These are phyloP conservation scores for Elegia similella DNA, from an alignment of 2,888 invertebrate genomes.

Conservation along the genomic window DNA sequence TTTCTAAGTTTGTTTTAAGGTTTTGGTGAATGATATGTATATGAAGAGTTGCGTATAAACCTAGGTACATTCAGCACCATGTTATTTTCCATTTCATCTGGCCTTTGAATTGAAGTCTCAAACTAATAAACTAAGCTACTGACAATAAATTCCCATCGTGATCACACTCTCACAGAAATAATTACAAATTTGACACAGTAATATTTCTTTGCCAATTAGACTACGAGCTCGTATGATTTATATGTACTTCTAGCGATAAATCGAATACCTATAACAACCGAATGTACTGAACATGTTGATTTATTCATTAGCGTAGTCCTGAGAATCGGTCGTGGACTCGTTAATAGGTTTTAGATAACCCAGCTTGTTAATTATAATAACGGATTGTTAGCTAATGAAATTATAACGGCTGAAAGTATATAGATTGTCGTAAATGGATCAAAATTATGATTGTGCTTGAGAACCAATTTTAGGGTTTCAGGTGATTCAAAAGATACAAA, in stretches of 20 bases:
- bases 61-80: too few species aligned
- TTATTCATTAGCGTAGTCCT: slow-evolving; percentile 16
- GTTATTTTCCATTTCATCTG: too few species aligned
- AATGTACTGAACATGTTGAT: slow-evolving; percentile 11
- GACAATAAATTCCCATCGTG: background rate
- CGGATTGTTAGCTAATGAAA: slow-evolving; percentile 3
- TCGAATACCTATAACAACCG: background rate
- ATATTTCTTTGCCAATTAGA: background rate
- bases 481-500: too few species aligned
- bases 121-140: background rate
- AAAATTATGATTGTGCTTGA: background rate
- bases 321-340: slow-evolving; percentile 28
- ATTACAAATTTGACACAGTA: background rate
- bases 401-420: background rate
- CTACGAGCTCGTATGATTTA: slow-evolving; percentile 3
- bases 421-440: background rate
- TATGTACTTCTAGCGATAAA: background rate
- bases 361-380: slow-evolving; percentile 8
- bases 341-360: slow-evolving; percentile 29
- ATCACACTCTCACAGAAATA: background rate
- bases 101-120: background rate
- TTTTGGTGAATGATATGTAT: too few species aligned
- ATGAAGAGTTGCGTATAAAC: too few species aligned
- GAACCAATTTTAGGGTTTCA: too few species aligned
- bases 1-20: too few species aligned